Conservation (phyloP, 1,140 invertebrate genomes). For the Drosophila yakuba region DNA sequence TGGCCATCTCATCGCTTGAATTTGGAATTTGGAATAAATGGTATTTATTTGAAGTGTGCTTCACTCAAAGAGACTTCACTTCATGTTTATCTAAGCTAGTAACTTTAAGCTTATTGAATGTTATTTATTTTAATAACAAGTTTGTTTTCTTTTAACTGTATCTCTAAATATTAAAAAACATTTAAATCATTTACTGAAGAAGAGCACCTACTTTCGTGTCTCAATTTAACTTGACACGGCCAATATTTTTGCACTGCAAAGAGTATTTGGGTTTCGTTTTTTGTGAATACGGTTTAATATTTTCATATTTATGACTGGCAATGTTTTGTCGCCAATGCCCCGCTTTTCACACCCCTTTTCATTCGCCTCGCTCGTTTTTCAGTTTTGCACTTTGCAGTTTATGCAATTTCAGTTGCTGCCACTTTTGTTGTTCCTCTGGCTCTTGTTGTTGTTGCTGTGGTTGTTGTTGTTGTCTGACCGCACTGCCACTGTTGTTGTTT, state of each 20-base stretch:
- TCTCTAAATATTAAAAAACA: too few relatives aligned
- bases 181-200: too few relatives aligned
- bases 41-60: too few relatives aligned
- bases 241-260: background rate
- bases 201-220: too few relatives aligned
- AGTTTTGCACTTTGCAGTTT: conserved; percentile 55
- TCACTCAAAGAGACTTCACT: background rate
- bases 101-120: too few relatives aligned
- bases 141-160: too few relatives aligned
- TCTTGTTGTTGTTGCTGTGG: background rate
- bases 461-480: conserved; percentile 33
- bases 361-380: conserved; percentile 36
- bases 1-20: background rate
- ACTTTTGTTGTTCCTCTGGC: background rate
- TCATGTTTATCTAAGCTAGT: background rate
- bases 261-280: conserved; percentile 14
- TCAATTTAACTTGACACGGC: background rate
- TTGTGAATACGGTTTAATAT: background rate
- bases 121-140: too few relatives aligned
- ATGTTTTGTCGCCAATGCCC: conserved; percentile 43
- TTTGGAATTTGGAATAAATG: background rate
- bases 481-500: conserved; percentile 44
- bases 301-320: conserved; percentile 45
- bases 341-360: conserved; percentile 23
- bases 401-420: conserved; percentile 45